phyloP scores from a whole-genome alignment of 2,113 vertebrate genomes.

The Cyanocitta stelleri region DNA sequence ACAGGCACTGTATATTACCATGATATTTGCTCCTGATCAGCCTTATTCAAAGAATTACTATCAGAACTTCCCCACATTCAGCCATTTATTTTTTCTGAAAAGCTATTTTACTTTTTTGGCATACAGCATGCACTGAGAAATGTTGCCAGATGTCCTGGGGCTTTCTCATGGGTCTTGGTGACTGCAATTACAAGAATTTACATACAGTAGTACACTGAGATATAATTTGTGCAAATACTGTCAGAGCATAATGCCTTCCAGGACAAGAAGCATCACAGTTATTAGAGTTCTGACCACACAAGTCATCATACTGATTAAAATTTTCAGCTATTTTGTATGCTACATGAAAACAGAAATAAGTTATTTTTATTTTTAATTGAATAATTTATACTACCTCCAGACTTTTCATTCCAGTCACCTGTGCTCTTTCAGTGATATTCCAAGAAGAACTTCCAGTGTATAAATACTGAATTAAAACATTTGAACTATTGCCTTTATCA shows the following conservation, averaged over 20 bases:
- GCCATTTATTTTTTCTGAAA: neutral
- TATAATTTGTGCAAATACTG: neutral
- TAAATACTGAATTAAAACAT: neutral
- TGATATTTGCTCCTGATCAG: neutral
- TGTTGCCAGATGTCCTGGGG: neutral
- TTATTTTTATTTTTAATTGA: neutral
- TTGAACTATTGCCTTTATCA: neutral
- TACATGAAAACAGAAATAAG: neutral
- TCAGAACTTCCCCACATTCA: neutral
- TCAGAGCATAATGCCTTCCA: neutral
- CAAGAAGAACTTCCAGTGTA: neutral
- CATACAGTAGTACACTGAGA: neutral
- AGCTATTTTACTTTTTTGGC: neutral
- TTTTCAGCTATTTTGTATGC: neutral
- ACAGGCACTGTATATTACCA: neutral
- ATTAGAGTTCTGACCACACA: neutral
- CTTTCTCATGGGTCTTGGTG: neutral
- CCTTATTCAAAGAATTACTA: neutral
- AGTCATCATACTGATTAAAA: neutral
- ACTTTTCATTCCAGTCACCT: neutral
- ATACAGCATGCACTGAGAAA: neutral
- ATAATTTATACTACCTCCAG: neutral
- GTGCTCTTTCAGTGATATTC: neutral
- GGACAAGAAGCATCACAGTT: neutral
- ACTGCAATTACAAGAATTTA: neutral